phyloP scores from a whole-genome alignment of 2,888 invertebrate species.

The Drosophila kokeensis region DNA sequence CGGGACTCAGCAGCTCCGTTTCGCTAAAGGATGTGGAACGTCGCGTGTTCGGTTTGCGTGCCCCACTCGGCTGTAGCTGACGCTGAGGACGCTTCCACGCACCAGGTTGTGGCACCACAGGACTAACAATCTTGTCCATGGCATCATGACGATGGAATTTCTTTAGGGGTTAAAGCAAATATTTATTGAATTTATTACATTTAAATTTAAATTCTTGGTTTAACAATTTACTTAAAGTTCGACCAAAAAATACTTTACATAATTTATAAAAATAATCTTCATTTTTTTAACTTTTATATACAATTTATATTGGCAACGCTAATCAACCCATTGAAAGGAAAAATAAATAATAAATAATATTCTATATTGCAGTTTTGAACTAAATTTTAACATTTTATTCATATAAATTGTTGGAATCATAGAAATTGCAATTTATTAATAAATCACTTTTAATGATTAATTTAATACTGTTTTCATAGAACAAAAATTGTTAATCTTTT shows the following conservation, averaged over 20 bases:
- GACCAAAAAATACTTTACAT: background rate
- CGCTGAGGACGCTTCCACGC: constrained; percentile 90
- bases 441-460: background rate
- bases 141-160: constrained; percentile 89
- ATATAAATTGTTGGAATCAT: too few species aligned
- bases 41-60: constrained; percentile 82
- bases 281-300: background rate
- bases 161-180: constrained; percentile 38
- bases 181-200: background rate
- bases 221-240: background rate
- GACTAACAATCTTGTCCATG: constrained; percentile 96
- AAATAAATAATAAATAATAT: background rate
- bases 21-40: constrained; percentile 86
- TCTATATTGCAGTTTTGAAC: background rate
- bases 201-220: background rate
- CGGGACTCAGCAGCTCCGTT: constrained; percentile 85
- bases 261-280: too few species aligned
- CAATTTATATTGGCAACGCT: background rate
- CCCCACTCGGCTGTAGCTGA: constrained; percentile 82
- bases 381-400: too few species aligned
- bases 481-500: background rate
- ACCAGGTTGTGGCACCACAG: constrained; percentile 95
- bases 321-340: background rate
- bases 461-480: background rate
- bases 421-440: too few species aligned